Conservation (phyloP, 2,797 vertebrate genomes). For the Trichosurus vulpecula region DNA sequence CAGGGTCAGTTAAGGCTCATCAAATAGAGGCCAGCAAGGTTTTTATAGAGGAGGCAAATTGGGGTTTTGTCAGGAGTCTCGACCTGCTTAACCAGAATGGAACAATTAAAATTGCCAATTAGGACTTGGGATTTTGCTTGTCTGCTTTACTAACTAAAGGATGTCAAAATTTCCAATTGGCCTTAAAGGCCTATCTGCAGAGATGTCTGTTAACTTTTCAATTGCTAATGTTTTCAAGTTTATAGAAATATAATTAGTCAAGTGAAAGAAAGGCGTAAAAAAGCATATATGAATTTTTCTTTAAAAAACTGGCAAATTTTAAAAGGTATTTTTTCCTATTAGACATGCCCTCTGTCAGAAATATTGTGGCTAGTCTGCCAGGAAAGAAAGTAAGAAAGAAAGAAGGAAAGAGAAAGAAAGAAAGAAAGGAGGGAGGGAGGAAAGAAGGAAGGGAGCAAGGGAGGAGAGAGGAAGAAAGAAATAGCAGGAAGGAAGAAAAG, state of each 20-base stretch:
- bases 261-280: neutral
- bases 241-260: conserved; percentile 30
- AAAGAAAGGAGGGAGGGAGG: accelerated
- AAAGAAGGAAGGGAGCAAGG: too few relatives aligned
- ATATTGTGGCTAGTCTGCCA: neutral
- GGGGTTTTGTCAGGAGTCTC: neutral
- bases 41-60: accelerated
- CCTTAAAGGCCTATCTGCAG: conserved; percentile 46
- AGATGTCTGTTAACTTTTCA: conserved; percentile 45
- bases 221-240: conserved; percentile 61
- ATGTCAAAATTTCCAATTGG: conserved; percentile 48
- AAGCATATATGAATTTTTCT: neutral
- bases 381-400: neutral
- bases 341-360: conserved; percentile 16
- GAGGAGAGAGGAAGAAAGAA: neutral
- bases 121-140: conserved; percentile 61
- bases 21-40: neutral
- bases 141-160: conserved; percentile 62
- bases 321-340: conserved; percentile 47
- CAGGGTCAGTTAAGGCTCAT: neutral
- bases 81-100: conserved; percentile 25
- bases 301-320: conserved; percentile 55
- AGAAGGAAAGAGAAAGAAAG: neutral
- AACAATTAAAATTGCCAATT: conserved; percentile 52
- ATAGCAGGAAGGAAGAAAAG: too few relatives aligned